Evolutionary conservation across 2,797 vertebrate species (phyloP), one percentile per base, ranked within the genome.

Genomic region (Gallinago solitaria): DNA sequence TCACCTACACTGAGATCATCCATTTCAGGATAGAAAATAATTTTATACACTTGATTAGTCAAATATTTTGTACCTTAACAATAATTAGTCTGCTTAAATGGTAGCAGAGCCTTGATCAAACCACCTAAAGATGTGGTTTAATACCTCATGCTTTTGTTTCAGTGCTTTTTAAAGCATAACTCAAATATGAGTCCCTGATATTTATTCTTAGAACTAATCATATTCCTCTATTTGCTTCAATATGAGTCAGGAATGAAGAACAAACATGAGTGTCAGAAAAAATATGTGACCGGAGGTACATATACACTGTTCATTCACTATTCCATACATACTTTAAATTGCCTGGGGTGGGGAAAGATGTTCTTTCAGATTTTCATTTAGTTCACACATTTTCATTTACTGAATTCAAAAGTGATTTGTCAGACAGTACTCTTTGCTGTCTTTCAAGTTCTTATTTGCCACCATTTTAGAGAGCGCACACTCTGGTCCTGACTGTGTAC

Each of bases 221-320:
- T 73, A 84, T 75, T 91, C 74, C 53, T 79, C 25, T 79, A 69
- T 84, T 87, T 93, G 60, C 80, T 68, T 94, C 84, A 89, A 75
- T 70, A 73, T 37, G 63, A 80, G 75, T 65, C 89, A 95, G 65
- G 54, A 91, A 27, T 47, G 43, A 96, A 93, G 35, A 67, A 83
- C 56, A 87, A 35, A 47, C 30, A 19, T 8, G 19, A 78, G 5
- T 39, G 41, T 83, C 65, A 91, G 79, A 61, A 84, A 69, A 95
- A 68, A 68, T 10, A 59, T 15, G 45, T 16, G 27, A 75, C 41
- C 2, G 0, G 61, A 80, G 57, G 32, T 51, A 65, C 30, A 53
- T n/a, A 69, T 7, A 39, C 19, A 19, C 7, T 50, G 17, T 27
- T 67, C 61, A 59, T 50, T 77, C 69, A 53, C 56, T 92, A 53